phyloP scores from a whole-genome alignment of 2,113 vertebrate genomes.

The Oreochromis aureus region DNA sequence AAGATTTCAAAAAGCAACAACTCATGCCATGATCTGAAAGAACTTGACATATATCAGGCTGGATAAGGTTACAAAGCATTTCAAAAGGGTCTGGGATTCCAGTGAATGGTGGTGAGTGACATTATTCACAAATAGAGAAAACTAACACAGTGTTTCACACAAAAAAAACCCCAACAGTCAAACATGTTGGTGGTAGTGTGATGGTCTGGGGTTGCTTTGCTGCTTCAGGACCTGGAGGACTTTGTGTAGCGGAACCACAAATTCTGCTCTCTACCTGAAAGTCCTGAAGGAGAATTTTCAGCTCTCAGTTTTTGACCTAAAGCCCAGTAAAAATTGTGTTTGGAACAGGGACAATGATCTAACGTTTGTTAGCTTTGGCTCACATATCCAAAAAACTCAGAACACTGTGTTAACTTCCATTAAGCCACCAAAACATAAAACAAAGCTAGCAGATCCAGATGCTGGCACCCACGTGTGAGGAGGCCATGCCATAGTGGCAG shows the following conservation, averaged over 20 bases:
- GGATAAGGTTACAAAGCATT: background rate
- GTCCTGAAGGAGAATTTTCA: background rate
- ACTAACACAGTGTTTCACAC: background rate
- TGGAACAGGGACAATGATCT: background rate
- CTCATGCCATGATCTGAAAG: background rate
- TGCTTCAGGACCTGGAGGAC: background rate
- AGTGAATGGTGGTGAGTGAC: background rate
- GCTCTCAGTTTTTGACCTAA: too few relatives aligned
- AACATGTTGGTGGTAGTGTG: rapidly evolving
- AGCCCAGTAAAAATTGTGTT: background rate
- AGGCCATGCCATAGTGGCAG: too few relatives aligned
- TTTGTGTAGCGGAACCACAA: background rate
- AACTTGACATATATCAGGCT: background rate
- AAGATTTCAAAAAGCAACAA: background rate
- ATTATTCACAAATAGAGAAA: background rate
- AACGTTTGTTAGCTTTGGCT: background rate
- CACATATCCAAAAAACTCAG: background rate
- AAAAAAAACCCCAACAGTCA: background rate
- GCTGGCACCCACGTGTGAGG: background rate
- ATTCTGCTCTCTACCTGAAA: background rate
- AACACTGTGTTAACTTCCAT: background rate
- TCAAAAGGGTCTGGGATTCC: background rate
- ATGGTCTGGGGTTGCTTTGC: background rate
- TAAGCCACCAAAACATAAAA: background rate
- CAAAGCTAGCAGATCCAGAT: background rate